These are phyloP conservation scores for Prionailurus viverrinus DNA, from an alignment of 2,113 vertebrate species.

Conservation along the genomic window DNA sequence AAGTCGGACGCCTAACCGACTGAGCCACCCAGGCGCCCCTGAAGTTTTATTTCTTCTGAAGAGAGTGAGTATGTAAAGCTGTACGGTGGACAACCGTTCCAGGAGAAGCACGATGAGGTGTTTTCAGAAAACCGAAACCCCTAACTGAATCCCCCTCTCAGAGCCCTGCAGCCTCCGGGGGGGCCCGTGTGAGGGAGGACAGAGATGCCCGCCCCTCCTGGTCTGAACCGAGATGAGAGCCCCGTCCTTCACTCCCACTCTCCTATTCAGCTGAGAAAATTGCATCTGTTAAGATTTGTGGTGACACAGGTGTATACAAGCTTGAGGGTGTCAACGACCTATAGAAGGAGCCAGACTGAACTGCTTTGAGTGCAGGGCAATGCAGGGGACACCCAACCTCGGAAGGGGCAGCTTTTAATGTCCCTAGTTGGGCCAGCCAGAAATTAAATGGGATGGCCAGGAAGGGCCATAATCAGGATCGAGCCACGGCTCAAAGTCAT, in stretches of 20 bases:
- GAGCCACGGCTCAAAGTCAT: constrained; percentile 52
- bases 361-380: not conserved
- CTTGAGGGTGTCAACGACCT: constrained; percentile 64
- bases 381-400: not conserved
- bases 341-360: constrained; percentile 40
- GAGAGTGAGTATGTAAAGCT: not conserved
- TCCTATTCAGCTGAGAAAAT: constrained; percentile 63
- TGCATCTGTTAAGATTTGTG: constrained; percentile 76
- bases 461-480: constrained; percentile 57
- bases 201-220: not conserved
- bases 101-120: not conserved
- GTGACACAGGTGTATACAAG: constrained; percentile 43
- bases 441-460: constrained; percentile 58
- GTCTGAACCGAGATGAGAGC: not conserved
- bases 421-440: constrained; percentile 30
- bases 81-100: not conserved
- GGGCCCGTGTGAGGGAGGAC: not conserved
- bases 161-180: not conserved
- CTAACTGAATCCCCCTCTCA: not conserved
- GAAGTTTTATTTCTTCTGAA: constrained; percentile 52
- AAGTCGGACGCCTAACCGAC: too few species aligned
- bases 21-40: not conserved
- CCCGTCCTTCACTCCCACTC: constrained; percentile 57
- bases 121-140: not conserved
- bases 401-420: constrained; percentile 26